Base-by-base conservation (phyloP, 2,113 vertebrate genomes). In the Odocoileus hemionus region DNA sequence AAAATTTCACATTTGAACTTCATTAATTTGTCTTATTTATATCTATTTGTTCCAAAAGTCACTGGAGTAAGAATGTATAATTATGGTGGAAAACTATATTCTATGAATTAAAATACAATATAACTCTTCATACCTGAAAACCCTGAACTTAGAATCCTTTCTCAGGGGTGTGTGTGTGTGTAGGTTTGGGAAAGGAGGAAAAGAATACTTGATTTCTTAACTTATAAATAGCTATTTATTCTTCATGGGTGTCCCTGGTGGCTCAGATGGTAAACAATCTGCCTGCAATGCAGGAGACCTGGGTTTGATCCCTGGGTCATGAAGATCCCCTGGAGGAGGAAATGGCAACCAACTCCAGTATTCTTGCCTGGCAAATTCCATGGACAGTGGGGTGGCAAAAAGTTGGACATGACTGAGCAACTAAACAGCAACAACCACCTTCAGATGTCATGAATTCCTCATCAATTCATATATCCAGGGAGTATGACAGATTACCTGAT, bases 1-100 rank as follows among this genome's bases (percentile, higher is more conserved):
- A 96, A 67, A 74, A 96, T 94, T 95, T 23, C 80, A 95, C 36
- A 89, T 39, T 14, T 70, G 61, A 96, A 87, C 50, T 95, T 96
- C 28, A 96, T 60, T 86, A 70, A 92, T 96, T 86, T 94, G 43
- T 17, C 2, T 92, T 91, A 57, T 64, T 92, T 78, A 91, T 87
- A 95, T 82, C 23, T 47, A 86, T 88, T 82, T 94, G 14, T 74
- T 94, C 28, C 36, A 94, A 86, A 86, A 94, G 7, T 89, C 11
- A 92, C 64, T 80, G 89, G 92, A 58, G 10, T 21, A 94, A 89
- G 21, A 84, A 95, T 76, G 0, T 57, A 89, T 54, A 54, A 86
- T 94, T 91, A 67, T 28, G 17, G 23, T 50, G 15, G 55, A 95
- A 96, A 94, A 91, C 52, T 57, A 86, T 7, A n/a, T 76, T 80